Evolutionary conservation across 2,797 vertebrate genomes (phyloP).

Genomic region (Myripristis jacobus): DNA sequence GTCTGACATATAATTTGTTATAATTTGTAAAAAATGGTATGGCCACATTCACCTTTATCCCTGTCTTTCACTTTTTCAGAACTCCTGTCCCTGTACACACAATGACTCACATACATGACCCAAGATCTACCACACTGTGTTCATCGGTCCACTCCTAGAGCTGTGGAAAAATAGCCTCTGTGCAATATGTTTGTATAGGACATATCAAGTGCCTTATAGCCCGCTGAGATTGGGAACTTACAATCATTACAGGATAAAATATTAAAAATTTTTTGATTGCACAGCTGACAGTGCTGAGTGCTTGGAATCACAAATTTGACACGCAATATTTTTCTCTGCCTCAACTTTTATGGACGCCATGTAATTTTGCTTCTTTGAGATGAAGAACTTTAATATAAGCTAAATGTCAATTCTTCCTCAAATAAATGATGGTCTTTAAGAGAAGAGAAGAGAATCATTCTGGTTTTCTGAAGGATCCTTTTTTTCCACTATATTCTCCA

Average conservation of each 20-base stretch:
- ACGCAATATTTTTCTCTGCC: slow-evolving; percentile 15
- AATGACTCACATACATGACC: slow-evolving; percentile 5
- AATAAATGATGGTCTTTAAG: slow-evolving; percentile 2
- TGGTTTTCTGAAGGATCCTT: not conserved
- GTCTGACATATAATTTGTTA: slow-evolving; percentile 85
- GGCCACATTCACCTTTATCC: slow-evolving; percentile 70
- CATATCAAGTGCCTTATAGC: not conserved
- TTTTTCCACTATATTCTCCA: not conserved
- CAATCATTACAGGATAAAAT: not conserved
- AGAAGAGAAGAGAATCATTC: not conserved
- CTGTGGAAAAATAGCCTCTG: not conserved
- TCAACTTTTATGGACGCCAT: slow-evolving; percentile 38
- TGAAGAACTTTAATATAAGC: slow-evolving; percentile 28
- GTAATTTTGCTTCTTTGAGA: slow-evolving; percentile 44
- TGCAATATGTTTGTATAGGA: not conserved
- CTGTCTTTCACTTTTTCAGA: slow-evolving; percentile 63
- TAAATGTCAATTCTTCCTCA: slow-evolving; percentile 12
- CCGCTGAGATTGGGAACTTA: not conserved
- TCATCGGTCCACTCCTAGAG: not conserved
- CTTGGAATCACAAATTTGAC: slow-evolving; percentile 6
- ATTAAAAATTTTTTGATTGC: too few species aligned
- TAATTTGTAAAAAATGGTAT: slow-evolving; percentile 76
- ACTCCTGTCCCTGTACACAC: slow-evolving; percentile 27
- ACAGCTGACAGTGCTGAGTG: not conserved
- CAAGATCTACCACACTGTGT: slow-evolving; percentile 8